A percentile compares a stretch with the other conserved stretches of the same genome.
These are phyloP conservation scores for Pomacea maculata DNA, from an alignment of 1,140 invertebrate genomes.

Conservation along the genomic window DNA sequence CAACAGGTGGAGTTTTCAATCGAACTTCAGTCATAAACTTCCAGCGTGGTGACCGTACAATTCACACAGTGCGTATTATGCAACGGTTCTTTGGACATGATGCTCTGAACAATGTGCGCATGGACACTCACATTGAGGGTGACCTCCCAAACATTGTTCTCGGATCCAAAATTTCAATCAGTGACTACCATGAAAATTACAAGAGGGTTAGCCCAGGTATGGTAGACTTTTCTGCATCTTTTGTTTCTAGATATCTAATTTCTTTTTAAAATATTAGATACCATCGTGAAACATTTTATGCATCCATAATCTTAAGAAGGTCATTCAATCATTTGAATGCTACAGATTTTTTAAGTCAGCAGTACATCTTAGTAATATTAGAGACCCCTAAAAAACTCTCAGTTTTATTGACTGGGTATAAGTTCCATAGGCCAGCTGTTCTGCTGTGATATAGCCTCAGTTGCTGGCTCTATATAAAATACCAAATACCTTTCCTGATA, in stretches of 20 bases:
- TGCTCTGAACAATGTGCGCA: constrained; percentile 85
- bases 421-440: not conserved
- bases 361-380: no score
- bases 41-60: constrained; percentile 69
- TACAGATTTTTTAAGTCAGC: no score
- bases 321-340: no score
- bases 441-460: not conserved
- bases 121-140: constrained; percentile 80
- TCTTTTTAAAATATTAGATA: no score
- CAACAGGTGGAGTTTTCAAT: constrained; percentile 82
- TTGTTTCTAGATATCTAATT: not conserved
- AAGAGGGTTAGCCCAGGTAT: constrained; percentile 73
- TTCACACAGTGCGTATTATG: constrained; percentile 76
- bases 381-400: no score
- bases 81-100: constrained; percentile 88
- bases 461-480: not conserved
- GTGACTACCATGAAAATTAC: constrained; percentile 86
- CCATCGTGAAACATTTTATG: no score
- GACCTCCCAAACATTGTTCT: constrained; percentile 75
- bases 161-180: constrained; percentile 75
- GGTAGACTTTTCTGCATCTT: not conserved
- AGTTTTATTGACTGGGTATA: no score
- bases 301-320: no score
- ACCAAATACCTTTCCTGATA: no score
- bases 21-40: constrained; percentile 81